Evolutionary conservation across 2,888 invertebrate genomes (phyloP).

Genomic region (Agrypnus murinus): DNA sequence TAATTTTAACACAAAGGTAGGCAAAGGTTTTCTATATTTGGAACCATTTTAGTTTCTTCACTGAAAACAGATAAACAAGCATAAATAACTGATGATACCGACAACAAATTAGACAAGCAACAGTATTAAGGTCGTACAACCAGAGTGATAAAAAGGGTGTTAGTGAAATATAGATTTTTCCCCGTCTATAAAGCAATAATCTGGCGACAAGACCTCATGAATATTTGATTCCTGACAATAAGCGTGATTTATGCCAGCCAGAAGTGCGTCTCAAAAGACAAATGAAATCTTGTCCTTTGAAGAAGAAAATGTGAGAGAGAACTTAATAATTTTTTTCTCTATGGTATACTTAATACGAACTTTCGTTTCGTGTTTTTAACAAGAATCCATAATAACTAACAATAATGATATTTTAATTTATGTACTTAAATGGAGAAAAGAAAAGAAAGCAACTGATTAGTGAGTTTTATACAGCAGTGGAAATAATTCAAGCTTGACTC

Average conservation of each 20-base stretch:
- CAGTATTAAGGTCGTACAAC: not conserved
- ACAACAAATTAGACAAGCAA: slow-evolving; percentile 11
- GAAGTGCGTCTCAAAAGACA: slow-evolving; percentile 45
- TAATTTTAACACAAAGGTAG: no score
- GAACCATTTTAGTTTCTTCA: no score
- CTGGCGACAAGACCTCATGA: slow-evolving; percentile 51
- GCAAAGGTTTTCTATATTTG: no score
- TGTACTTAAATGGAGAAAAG: no score
- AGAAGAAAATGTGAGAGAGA: slow-evolving; percentile 13
- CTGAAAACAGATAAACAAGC: no score
- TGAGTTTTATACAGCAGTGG: not conserved
- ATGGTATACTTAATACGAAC: not conserved
- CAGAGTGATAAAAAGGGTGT: slow-evolving; percentile 24
- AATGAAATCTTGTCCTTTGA: slow-evolving; percentile 41
- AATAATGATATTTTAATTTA: no score
- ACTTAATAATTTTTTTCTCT: not conserved
- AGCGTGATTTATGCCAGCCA: slow-evolving; percentile 52
- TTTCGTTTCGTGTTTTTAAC: not conserved
- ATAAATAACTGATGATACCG: not conserved
- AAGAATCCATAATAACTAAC: no score
- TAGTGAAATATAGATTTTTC: slow-evolving; percentile 43
- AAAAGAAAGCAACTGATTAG: slow-evolving; percentile 24
- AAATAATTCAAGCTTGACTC: not conserved
- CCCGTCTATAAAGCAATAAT: slow-evolving; percentile 52
- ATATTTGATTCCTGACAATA: slow-evolving; percentile 54